These are phyloP conservation scores for Zaprionus taronus DNA, from an alignment of 1,140 invertebrate genomes.

Conservation along the genomic window DNA sequence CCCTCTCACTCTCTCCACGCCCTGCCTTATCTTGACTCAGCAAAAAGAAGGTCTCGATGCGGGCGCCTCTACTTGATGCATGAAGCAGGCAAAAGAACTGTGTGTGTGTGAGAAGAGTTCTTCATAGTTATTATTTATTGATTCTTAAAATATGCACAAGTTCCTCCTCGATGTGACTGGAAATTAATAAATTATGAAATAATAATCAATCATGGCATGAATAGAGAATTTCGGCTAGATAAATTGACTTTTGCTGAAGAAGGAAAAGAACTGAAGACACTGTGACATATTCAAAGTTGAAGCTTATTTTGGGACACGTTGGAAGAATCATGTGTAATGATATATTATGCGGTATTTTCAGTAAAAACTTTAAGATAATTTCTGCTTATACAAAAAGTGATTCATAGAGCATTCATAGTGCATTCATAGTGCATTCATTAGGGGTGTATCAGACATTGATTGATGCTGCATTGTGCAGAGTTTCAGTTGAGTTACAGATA, in stretches of 20 bases:
- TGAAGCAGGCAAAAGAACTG: slow-evolving; percentile 3
- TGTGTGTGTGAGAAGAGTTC: background rate
- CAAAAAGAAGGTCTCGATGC: slow-evolving; percentile 58
- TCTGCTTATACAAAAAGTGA: background rate
- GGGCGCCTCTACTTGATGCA: slow-evolving; percentile 44
- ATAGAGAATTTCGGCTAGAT: background rate
- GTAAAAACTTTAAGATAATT: background rate
- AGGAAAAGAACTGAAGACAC: background rate
- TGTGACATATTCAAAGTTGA: background rate
- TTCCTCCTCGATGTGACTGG: slow-evolving; percentile 39
- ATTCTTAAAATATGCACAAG: slow-evolving; percentile 60
- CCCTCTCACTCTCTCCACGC: background rate
- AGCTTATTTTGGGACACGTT: background rate
- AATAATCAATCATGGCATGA: slow-evolving; percentile 65
- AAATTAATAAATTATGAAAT: slow-evolving; percentile 68
- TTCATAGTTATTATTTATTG: slow-evolving; percentile 61
- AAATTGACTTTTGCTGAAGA: background rate
- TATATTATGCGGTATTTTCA: background rate
- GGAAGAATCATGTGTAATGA: background rate
- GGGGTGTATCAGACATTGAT: background rate
- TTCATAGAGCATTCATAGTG: slow-evolving; percentile 14
- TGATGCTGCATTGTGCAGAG: background rate
- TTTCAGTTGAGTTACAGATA: background rate
- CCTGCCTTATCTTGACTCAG: slow-evolving; percentile 68
- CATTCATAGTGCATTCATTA: slow-evolving; percentile 11